Evolutionary conservation across 2,113 vertebrate genomes (phyloP).

Genomic region (Brachyhypopomus gauderio): DNA sequence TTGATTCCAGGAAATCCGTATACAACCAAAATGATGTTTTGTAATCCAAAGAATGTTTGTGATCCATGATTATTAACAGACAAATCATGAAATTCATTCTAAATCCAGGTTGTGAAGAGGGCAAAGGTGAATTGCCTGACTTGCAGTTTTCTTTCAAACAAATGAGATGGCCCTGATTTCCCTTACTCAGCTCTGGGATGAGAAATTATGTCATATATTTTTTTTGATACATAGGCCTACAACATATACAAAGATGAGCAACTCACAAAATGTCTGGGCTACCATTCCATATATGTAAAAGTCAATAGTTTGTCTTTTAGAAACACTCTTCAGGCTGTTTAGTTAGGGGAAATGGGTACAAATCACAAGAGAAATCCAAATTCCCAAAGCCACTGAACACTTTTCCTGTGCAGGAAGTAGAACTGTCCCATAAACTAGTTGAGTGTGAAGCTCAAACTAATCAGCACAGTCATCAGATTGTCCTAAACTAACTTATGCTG

Average conservation of each 20-base stretch:
- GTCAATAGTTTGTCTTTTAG: conserved; percentile 48
- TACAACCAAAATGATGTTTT: not conserved
- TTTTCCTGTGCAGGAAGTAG: conserved; percentile 19
- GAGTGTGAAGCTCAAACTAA: conserved; percentile 21
- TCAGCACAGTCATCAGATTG: conserved; percentile 48
- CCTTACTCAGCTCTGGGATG: not conserved
- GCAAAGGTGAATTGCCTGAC: not conserved
- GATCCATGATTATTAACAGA: not conserved
- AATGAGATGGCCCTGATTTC: too few species aligned
- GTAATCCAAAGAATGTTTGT: not conserved
- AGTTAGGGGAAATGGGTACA: conserved; percentile 40
- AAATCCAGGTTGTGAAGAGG: not conserved
- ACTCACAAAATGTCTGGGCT: conserved; percentile 9
- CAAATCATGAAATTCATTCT: not conserved
- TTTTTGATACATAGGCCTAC: not conserved
- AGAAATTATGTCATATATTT: not conserved
- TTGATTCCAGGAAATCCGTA: not conserved
- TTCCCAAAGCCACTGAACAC: conserved; percentile 17
- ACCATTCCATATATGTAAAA: conserved; percentile 34
- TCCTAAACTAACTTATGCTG: conserved; percentile 53
- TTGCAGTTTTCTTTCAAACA: not conserved
- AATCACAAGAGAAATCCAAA: conserved; percentile 36
- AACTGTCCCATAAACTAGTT: conserved; percentile 27
- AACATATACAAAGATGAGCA: not conserved
- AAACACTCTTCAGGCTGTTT: conserved; percentile 49